Evolutionary conservation across 2,888 invertebrate species (phyloP).

Genomic region (Tinea semifulvella): DNA sequence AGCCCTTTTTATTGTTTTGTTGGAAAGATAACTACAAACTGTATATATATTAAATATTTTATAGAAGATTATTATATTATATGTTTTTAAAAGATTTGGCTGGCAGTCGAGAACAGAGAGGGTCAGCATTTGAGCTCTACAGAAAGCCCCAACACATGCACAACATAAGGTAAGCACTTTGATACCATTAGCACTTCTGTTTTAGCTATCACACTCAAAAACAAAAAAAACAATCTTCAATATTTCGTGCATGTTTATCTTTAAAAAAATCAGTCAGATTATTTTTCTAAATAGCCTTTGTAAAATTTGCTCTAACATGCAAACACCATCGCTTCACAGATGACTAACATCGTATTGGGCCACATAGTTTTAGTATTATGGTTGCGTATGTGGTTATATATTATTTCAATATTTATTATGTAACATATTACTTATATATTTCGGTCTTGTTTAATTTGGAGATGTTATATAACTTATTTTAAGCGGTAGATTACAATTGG

Average conservation of each 20-base stretch:
- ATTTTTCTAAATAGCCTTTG: slow-evolving; percentile 32
- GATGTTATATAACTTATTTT: slow-evolving; percentile 2
- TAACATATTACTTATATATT: slow-evolving; percentile 51
- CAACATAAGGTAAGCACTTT: slow-evolving; percentile 74
- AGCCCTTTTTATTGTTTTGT: too few species aligned
- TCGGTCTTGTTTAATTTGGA: slow-evolving; percentile 33
- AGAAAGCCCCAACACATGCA: slow-evolving; percentile 89
- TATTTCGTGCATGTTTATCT: slow-evolving; percentile 3
- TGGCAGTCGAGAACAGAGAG: slow-evolving; percentile 88
- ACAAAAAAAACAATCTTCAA: background rate
- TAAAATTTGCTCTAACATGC: slow-evolving; percentile 69
- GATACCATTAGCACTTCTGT: background rate
- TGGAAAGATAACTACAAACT: too few species aligned
- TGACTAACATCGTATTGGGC: slow-evolving; percentile 64
- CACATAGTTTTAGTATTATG: slow-evolving; percentile 37
- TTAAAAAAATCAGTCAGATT: slow-evolving; percentile 7
- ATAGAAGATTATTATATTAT: too few species aligned
- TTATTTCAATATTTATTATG: slow-evolving; percentile 45
- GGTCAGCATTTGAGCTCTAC: slow-evolving; percentile 95
- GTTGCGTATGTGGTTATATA: slow-evolving; percentile 63
- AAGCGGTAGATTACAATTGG: slow-evolving; percentile 31
- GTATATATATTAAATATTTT: too few species aligned
- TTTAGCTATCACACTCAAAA: slow-evolving; percentile 1
- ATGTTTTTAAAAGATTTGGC: slow-evolving; percentile 68
- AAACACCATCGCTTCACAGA: slow-evolving; percentile 67